These are phyloP conservation scores for Psammodynastes pulverulentus DNA, from an alignment of 2,113 vertebrate genomes.

Conservation along the genomic window DNA sequence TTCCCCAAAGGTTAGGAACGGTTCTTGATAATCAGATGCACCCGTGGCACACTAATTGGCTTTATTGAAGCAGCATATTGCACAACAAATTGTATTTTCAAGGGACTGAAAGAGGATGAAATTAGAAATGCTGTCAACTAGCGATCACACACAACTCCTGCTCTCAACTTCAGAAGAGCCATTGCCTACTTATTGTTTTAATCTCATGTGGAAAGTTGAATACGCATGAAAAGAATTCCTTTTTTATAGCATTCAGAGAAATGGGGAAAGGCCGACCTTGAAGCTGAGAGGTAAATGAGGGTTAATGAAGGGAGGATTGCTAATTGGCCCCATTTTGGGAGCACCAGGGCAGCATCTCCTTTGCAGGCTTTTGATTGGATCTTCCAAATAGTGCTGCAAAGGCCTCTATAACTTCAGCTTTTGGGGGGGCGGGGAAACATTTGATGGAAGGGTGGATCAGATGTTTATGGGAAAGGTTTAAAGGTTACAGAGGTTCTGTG, in stretches of 20 bases:
- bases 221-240: neutral
- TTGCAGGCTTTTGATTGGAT: neutral
- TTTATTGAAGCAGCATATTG: constrained; percentile 41
- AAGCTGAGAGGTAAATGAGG: neutral
- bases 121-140: constrained; percentile 49
- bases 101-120: constrained; percentile 47
- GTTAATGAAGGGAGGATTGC: neutral
- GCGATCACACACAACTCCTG: constrained; percentile 26
- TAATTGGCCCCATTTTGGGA: neutral
- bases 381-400: neutral
- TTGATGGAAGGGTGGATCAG: neutral
- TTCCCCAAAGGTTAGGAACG: constrained; percentile 25
- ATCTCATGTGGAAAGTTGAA: constrained; percentile 30
- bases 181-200: constrained; percentile 25
- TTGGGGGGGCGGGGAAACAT: rapidly evolving
- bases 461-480: too few relatives aligned
- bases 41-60: constrained; percentile 39
- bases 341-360: neutral
- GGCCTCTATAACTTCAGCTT: neutral
- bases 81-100: constrained; percentile 48
- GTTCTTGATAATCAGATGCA: neutral
- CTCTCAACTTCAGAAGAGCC: constrained; percentile 23
- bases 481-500: neutral
- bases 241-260: constrained; percentile 24
- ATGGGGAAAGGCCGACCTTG: neutral